Conservation (phyloP, 1,140 invertebrate species). For the Bombus terrestris region DNA sequence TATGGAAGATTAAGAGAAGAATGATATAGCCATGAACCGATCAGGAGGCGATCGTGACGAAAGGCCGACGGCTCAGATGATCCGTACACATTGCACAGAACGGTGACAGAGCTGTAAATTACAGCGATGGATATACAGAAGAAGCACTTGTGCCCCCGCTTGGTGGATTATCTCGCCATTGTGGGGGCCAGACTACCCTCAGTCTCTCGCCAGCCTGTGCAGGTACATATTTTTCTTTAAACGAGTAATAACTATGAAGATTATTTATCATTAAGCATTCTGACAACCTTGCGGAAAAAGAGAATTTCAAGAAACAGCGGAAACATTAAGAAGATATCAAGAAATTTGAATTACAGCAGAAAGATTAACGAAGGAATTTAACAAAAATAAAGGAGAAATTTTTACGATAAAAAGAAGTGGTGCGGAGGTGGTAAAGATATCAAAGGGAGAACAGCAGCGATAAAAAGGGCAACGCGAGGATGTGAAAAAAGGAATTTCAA, state of each 20-base stretch:
- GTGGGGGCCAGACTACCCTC: conserved; percentile 92
- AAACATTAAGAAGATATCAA: too few relatives aligned
- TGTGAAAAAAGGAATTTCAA: not conserved
- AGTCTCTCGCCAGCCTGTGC: conserved; percentile 88
- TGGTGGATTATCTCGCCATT: conserved; percentile 98
- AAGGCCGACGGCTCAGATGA: conserved; percentile 45
- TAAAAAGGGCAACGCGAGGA: not conserved
- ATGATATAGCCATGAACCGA: conserved; percentile 68
- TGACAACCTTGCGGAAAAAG: too few relatives aligned
- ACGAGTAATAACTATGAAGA: too few relatives aligned
- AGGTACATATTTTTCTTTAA: conserved; percentile 82
- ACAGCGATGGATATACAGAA: conserved; percentile 87
- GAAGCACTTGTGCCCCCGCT: conserved; percentile 91
- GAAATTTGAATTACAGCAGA: too few relatives aligned
- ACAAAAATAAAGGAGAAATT: too few relatives aligned
- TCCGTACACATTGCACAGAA: conserved; percentile 58
- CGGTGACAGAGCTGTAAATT: conserved; percentile 76
- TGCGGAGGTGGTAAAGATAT: not conserved
- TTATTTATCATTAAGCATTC: too few relatives aligned
- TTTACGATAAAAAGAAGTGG: too few relatives aligned
- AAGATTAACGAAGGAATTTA: too few relatives aligned
- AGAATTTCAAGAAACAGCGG: too few relatives aligned
- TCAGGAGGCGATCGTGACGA: conserved; percentile 40
- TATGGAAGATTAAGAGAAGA: conserved; percentile 50
- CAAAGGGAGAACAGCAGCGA: not conserved